Evolutionary conservation across 2,888 invertebrate species (phyloP).

Genomic region (Punctoribates punctum): DNA sequence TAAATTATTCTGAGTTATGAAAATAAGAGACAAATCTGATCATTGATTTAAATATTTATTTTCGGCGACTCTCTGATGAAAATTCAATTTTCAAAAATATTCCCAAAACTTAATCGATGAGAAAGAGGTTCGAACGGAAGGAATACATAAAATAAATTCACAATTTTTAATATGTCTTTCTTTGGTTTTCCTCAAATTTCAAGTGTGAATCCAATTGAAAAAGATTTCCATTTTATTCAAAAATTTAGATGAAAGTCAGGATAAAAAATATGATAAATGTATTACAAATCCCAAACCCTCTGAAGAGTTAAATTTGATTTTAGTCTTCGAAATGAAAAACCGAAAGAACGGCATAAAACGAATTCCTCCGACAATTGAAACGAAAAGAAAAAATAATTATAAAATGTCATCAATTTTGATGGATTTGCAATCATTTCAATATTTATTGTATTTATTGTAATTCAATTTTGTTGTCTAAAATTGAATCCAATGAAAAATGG

Average conservation of each 20-base stretch:
- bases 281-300: conserved; percentile 27
- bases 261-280: conserved; percentile 26
- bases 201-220: background rate
- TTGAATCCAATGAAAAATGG: background rate
- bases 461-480: too few relatives aligned
- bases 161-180: background rate
- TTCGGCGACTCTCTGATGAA: background rate
- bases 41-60: too few relatives aligned
- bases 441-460: too few relatives aligned
- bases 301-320: conserved; percentile 24
- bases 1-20: too few relatives aligned
- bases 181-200: background rate
- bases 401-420: too few relatives aligned
- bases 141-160: background rate
- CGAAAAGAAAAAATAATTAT: too few relatives aligned
- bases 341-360: too few relatives aligned
- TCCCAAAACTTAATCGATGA: background rate
- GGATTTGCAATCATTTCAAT: too few relatives aligned
- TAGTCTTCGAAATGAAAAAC: background rate
- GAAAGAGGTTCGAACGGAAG: too few relatives aligned
- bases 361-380: too few relatives aligned
- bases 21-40: too few relatives aligned
- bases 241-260: conserved; percentile 16
- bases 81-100: background rate
- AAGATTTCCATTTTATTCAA: conserved; percentile 3